Conservation (phyloP, 2,113 vertebrate species). For the Guaruba guarouba region DNA sequence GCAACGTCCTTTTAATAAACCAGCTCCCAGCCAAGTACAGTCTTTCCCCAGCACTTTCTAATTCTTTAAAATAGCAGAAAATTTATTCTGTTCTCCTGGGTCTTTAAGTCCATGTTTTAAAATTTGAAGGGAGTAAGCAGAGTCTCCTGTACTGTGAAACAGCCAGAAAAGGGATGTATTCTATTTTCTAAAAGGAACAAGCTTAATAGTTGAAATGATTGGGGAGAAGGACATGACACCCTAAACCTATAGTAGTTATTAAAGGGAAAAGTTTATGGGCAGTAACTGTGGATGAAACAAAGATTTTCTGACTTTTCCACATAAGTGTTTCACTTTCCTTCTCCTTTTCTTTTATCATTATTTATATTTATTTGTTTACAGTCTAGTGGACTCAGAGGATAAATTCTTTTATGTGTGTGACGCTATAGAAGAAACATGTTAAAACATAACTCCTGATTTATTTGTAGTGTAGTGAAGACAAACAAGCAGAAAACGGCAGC, state of each 20-base stretch:
- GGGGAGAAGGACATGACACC: neutral
- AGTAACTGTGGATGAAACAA: neutral
- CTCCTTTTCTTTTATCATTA: neutral
- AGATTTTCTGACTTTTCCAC: neutral
- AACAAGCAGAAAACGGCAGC: neutral
- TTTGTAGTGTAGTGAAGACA: neutral
- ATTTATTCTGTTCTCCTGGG: conserved; percentile 58
- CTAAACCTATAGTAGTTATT: neutral
- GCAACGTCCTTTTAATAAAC: conserved; percentile 55
- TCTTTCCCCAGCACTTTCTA: conserved; percentile 28
- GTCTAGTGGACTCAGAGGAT: neutral
- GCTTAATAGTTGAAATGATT: neutral
- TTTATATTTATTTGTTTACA: conserved; percentile 49
- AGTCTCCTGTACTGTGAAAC: neutral
- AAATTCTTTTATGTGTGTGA: conserved; percentile 5
- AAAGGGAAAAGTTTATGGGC: neutral
- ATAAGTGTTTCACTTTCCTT: neutral
- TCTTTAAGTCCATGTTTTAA: conserved; percentile 15
- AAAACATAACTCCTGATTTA: neutral
- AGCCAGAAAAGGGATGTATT: neutral
- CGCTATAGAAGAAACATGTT: neutral
- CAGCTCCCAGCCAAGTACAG: conserved; percentile 36
- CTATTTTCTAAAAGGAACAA: neutral
- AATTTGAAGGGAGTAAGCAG: neutral
- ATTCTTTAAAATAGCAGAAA: conserved; percentile 66